phyloP scores from a whole-genome alignment of 2,888 invertebrate genomes.

The Rhyacophila evoluta region DNA sequence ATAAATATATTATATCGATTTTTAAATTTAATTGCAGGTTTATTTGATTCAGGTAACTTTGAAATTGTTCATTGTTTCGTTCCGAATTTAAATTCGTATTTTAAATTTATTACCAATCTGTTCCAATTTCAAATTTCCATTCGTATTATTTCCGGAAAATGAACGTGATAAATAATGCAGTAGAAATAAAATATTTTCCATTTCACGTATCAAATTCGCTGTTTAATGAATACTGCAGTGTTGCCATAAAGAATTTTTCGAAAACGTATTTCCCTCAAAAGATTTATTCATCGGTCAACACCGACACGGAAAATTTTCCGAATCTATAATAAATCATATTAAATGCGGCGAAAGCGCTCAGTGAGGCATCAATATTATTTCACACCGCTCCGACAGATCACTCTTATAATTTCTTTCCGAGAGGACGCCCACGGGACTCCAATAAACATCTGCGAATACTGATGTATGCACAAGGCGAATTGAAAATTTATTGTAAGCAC shows the following conservation, averaged over 20 bases:
- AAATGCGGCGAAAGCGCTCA: neutral
- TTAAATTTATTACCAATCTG: no score
- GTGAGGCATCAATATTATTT: neutral
- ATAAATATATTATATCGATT: no score
- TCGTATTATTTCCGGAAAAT: no score
- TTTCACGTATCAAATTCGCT: neutral
- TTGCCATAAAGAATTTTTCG: neutral
- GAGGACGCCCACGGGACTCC: neutral
- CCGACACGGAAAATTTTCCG: neutral
- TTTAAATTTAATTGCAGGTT: no score
- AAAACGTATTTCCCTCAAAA: neutral
- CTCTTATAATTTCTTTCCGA: neutral
- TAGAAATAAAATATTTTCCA: no score
- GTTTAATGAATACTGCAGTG: neutral
- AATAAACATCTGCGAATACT: neutral
- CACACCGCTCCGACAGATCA: neutral
- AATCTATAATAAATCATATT: neutral
- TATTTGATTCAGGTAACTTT: no score
- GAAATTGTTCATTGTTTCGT: no score
- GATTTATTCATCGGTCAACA: conserved; percentile 22
- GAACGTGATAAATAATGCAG: no score
- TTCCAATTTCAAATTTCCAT: no score
- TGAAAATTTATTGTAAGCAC: neutral
- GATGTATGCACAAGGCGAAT: neutral
- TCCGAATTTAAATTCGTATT: no score